phyloP scores from a whole-genome alignment of 2,888 invertebrate genomes.

The Plagodis dolabraria region DNA sequence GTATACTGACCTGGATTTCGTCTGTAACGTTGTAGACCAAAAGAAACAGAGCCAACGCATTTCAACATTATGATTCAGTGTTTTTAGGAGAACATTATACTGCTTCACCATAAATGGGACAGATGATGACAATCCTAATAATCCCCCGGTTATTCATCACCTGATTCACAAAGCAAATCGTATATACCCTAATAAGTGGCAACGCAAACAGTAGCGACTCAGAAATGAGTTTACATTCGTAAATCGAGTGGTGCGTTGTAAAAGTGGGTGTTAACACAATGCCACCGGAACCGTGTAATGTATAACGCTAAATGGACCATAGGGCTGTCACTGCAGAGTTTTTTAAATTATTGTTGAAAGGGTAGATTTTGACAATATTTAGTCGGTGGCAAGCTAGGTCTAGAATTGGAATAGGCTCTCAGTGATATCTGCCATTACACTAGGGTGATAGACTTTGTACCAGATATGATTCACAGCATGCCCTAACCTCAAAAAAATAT shows the following conservation, averaged over 20 bases:
- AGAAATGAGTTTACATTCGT: constrained; percentile 35
- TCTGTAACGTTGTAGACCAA: too few relatives aligned
- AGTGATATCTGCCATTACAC: too few relatives aligned
- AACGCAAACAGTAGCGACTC: constrained; percentile 35
- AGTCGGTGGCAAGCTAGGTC: too few relatives aligned
- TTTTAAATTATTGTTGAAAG: background rate
- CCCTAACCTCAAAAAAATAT: too few relatives aligned
- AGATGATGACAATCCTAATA: background rate
- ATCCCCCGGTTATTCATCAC: constrained; percentile 1
- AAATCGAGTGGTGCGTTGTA: constrained; percentile 48
- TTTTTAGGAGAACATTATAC: too few relatives aligned
- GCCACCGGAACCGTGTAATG: constrained; percentile 65
- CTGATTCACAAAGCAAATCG: constrained; percentile 17
- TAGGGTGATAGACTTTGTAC: too few relatives aligned
- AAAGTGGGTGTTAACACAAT: constrained; percentile 73
- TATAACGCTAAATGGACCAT: constrained; percentile 56
- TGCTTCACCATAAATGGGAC: too few relatives aligned
- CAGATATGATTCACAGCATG: too few relatives aligned
- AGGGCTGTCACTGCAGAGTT: constrained; percentile 28
- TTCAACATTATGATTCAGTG: too few relatives aligned
- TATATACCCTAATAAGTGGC: constrained; percentile 25
- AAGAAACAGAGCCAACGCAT: too few relatives aligned
- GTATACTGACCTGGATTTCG: too few relatives aligned
- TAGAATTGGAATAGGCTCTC: too few relatives aligned
- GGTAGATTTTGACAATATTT: background rate